phyloP scores from a whole-genome alignment of 2,113 vertebrate genomes.

The Prolemur simus region DNA sequence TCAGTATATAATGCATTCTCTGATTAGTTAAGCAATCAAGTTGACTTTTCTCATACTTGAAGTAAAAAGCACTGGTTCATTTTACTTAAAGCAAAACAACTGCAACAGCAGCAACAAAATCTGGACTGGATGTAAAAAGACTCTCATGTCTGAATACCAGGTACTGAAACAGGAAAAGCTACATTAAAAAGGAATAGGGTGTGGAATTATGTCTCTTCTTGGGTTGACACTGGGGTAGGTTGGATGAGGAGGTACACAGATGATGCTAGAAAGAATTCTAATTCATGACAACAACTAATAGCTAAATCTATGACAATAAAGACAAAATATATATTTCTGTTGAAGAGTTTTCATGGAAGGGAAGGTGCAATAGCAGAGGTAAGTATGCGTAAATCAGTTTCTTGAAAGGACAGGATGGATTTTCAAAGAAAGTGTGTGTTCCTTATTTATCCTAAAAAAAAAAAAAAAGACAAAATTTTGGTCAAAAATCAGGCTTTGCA shows the following conservation, averaged over 20 bases:
- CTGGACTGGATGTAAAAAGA: rapidly evolving
- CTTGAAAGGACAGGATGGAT: background rate
- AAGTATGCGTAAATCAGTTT: too few relatives aligned
- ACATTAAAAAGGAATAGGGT: background rate
- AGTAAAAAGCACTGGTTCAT: background rate
- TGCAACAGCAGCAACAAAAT: background rate
- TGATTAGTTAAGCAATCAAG: background rate
- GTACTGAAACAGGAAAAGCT: background rate
- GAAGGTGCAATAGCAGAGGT: too few relatives aligned
- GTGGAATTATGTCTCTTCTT: background rate
- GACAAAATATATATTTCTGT: background rate
- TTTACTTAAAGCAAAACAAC: background rate
- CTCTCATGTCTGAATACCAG: background rate
- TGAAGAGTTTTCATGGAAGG: background rate
- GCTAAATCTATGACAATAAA: background rate
- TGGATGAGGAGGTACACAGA: background rate
- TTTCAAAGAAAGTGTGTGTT: background rate
- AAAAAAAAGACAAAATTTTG: background rate
- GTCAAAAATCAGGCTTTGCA: background rate
- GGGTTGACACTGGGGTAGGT: background rate
- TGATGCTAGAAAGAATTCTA: background rate
- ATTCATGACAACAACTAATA: background rate
- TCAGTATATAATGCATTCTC: too few relatives aligned
- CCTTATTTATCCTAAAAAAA: background rate
- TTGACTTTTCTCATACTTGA: background rate